Evolutionary conservation across 2,797 vertebrate species (phyloP).

Genomic region (Hoplostethus atlanticus): DNA sequence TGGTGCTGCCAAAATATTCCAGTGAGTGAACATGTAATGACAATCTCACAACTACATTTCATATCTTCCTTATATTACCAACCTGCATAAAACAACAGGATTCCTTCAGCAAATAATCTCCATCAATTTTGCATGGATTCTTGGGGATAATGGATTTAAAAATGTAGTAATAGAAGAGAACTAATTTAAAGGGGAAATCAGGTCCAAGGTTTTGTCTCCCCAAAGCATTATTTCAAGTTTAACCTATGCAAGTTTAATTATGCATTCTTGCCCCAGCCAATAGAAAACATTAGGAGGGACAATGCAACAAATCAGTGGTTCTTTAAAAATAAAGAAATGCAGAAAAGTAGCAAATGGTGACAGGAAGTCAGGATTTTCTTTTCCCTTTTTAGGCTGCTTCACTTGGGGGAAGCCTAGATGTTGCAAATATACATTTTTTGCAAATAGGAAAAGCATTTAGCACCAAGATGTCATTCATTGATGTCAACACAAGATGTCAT

Average conservation of each 20-base stretch:
- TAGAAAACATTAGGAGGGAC: constrained; percentile 1
- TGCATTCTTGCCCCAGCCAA: constrained; percentile 12
- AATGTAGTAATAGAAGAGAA: constrained; percentile 54
- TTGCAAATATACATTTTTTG: no score
- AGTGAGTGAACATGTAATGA: not conserved
- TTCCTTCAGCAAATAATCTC: constrained; percentile 7
- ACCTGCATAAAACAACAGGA: constrained; percentile 32
- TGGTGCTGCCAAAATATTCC: not conserved
- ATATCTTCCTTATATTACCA: constrained; percentile 27
- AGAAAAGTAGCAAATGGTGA: no score
- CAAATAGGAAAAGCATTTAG: no score
- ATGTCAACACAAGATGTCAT: no score
- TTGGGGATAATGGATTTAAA: constrained; percentile 43
- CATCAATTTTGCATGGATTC: constrained; percentile 39
- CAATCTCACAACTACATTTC: constrained; percentile 7
- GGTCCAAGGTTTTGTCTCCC: constrained; percentile 16
- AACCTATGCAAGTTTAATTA: constrained; percentile 23
- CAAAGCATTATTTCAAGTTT: constrained; percentile 39
- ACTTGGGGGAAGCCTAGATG: no score
- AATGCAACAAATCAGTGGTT: not conserved
- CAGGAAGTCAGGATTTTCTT: no score
- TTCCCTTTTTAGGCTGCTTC: no score
- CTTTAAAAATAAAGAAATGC: not conserved
- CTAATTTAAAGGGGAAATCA: constrained; percentile 18
- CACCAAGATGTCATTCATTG: no score